Percentiles rank a stretch among this genome's conserved stretches.
Conservation (phyloP, 2,888 invertebrate genomes). For the Netelia melanura region DNA sequence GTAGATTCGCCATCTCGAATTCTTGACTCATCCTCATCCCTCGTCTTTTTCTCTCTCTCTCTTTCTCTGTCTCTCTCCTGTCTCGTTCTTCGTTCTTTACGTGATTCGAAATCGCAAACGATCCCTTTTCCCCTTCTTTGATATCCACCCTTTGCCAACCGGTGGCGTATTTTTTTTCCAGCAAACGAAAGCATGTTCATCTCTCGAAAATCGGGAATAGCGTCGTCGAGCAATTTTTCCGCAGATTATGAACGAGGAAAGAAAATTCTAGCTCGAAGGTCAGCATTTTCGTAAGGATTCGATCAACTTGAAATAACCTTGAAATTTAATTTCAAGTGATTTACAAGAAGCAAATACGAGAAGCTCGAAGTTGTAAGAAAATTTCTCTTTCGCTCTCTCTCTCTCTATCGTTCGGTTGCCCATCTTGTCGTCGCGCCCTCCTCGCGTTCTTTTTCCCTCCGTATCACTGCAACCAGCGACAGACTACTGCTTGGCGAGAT, state of each 20-base stretch:
- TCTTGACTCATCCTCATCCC: slow-evolving; percentile 50
- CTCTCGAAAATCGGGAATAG: background rate
- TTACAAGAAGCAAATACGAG: background rate
- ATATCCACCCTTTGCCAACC: background rate
- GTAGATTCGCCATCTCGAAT: slow-evolving; percentile 46
- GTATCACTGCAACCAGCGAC: slow-evolving; percentile 18
- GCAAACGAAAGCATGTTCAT: too few species aligned
- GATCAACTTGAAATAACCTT: background rate
- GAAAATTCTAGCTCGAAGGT: background rate
- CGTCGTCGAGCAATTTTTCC: background rate
- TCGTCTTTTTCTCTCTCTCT: background rate
- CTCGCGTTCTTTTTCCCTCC: background rate
- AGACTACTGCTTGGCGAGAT: slow-evolving; percentile 47
- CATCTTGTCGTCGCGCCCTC: background rate
- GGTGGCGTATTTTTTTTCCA: slow-evolving; percentile 4
- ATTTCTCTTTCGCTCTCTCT: background rate
- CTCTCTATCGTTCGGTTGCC: background rate
- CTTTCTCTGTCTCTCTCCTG: background rate
- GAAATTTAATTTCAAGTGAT: background rate
- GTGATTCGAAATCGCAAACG: slow-evolving; percentile 55
- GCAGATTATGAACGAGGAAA: background rate
- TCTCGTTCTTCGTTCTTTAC: slow-evolving; percentile 26
- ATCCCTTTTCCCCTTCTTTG: background rate
- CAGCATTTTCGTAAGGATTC: background rate
- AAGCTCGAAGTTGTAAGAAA: slow-evolving; percentile 9